Percentiles rank a stretch among this genome's conserved stretches.
Conservation (phyloP, 2,113 vertebrate species). For the Strix aluco region DNA sequence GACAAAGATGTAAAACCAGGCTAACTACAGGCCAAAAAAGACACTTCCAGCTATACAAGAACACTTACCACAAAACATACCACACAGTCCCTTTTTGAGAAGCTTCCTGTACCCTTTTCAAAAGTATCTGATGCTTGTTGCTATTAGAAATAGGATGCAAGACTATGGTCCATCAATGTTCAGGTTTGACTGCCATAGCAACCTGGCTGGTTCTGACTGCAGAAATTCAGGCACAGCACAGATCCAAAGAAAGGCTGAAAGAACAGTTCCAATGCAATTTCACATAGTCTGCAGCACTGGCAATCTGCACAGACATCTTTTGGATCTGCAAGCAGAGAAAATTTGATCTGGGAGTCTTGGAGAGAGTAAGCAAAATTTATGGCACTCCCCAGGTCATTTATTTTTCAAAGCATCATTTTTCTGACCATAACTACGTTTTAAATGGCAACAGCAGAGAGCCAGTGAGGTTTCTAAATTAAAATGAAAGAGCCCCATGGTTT, state of each 20-base stretch:
- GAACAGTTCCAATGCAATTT: not conserved
- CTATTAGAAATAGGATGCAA: not conserved
- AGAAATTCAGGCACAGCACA: not conserved
- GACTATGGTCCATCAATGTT: fast-evolving
- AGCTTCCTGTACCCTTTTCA: not conserved
- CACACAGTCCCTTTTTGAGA: not conserved
- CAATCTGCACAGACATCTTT: not conserved
- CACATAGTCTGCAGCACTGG: not conserved
- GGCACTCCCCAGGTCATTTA: not conserved
- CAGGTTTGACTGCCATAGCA: not conserved
- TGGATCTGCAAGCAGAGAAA: not conserved
- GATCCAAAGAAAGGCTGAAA: not conserved
- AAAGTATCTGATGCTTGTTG: not conserved
- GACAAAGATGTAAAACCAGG: not conserved
- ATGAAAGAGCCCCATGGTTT: slow-evolving; percentile 46
- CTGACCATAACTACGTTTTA: slow-evolving; percentile 41
- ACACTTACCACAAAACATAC: not conserved
- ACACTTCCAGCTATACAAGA: not conserved
- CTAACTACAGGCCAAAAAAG: not conserved
- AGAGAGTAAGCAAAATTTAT: slow-evolving; percentile 7
- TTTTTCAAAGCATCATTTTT: slow-evolving; percentile 19
- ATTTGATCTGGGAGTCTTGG: not conserved
- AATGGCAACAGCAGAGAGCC: slow-evolving; percentile 42
- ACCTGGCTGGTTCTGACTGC: not conserved
- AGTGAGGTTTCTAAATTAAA: slow-evolving; percentile 45